A percentile compares a stretch with the other conserved stretches of the same genome.
phyloP scores from a whole-genome alignment of 2,888 invertebrate species.

The Agrotis puta region DNA sequence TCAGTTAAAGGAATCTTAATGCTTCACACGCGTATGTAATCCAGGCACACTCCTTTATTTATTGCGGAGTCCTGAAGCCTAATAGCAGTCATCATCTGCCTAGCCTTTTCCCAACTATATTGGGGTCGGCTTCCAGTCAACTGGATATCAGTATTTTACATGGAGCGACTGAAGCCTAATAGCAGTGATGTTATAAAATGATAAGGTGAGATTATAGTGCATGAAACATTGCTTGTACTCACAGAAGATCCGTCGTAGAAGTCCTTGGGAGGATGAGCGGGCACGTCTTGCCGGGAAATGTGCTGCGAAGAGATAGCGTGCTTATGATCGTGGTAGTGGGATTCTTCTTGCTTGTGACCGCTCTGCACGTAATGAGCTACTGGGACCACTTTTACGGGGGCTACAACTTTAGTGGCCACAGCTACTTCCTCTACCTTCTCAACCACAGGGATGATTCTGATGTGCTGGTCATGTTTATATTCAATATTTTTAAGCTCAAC shows the following conservation, averaged over 20 bases:
- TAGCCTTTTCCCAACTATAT: no score
- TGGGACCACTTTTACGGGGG: conserved; percentile 57
- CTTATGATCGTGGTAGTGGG: conserved; percentile 55
- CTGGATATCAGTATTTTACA: no score
- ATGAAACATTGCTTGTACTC: conserved; percentile 27
- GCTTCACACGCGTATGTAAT: no score
- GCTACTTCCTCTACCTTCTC: conserved; percentile 47
- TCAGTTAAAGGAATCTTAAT: not conserved
- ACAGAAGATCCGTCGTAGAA: conserved; percentile 68
- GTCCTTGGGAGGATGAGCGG: conserved; percentile 73
- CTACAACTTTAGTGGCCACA: conserved; percentile 42
- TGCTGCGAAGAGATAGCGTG: conserved; percentile 80
- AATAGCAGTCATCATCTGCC: no score
- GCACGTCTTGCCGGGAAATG: conserved; percentile 77
- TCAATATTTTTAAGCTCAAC: conserved; percentile 41
- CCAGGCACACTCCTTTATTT: not conserved
- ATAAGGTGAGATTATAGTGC: not conserved
- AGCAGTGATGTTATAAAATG: not conserved
- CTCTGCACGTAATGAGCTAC: conserved; percentile 63
- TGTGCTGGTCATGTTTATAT: conserved; percentile 46
- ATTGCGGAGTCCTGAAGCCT: not conserved
- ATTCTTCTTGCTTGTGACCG: conserved; percentile 48
- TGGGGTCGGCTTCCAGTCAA: no score
- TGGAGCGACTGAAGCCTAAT: not conserved
- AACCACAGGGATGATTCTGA: conserved; percentile 51